A percentile compares a stretch with the other conserved stretches of the same genome.
Evolutionary conservation across 2,113 vertebrate species (phyloP).

Genomic region (Alces alces): DNA sequence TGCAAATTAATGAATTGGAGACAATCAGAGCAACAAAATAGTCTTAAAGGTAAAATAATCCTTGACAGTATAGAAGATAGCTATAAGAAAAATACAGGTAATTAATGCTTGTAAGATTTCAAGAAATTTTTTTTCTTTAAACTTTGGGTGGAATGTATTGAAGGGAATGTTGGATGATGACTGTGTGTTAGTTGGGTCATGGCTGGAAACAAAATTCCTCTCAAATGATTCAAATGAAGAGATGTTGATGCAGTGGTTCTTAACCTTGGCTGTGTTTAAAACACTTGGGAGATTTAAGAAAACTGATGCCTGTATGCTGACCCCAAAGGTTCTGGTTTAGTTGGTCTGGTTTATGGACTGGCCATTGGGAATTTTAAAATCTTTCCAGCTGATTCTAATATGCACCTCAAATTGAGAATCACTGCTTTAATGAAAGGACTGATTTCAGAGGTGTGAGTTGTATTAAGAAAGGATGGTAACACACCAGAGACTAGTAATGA

Average conservation of each 20-base stretch:
- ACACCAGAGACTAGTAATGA: background rate
- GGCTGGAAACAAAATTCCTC: background rate
- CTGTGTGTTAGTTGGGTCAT: background rate
- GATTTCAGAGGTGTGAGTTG: background rate
- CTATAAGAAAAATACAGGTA: background rate
- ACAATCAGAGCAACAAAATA: background rate
- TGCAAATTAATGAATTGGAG: background rate
- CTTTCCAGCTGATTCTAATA: background rate
- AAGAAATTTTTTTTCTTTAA: background rate
- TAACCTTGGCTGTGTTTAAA: background rate
- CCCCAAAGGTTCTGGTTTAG: background rate
- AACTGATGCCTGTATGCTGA: background rate
- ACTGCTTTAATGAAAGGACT: background rate
- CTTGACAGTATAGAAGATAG: background rate
- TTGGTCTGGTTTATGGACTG: conserved; percentile 19
- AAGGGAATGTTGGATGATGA: background rate
- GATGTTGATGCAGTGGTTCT: background rate
- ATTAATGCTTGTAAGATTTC: background rate
- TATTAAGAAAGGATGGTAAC: background rate
- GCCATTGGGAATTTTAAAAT: background rate
- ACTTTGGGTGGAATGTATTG: background rate
- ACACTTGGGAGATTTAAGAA: background rate
- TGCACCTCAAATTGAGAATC: background rate
- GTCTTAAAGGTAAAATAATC: background rate
- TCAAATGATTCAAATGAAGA: background rate